Evolutionary conservation across 2,888 invertebrate genomes (phyloP).

Genomic region (Lymantria monacha): DNA sequence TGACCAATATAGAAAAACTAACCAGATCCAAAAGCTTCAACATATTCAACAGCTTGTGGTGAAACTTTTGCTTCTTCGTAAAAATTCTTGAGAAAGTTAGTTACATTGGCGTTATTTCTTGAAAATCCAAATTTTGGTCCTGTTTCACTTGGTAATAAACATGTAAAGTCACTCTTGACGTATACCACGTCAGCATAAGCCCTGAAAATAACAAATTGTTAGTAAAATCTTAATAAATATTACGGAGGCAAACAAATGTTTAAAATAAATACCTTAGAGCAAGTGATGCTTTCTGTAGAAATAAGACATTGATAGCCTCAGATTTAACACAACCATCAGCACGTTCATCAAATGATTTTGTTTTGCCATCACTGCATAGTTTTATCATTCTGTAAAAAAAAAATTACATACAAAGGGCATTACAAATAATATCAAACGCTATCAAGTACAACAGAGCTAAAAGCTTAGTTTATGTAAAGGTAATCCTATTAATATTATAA

Average conservation of each 20-base stretch:
- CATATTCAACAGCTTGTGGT: constrained; percentile 86
- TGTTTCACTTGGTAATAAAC: constrained; percentile 69
- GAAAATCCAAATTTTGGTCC: constrained; percentile 71
- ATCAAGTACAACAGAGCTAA: no score
- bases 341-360: constrained; percentile 92
- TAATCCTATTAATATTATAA: no score
- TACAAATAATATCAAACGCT: neutral
- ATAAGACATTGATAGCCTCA: constrained; percentile 86
- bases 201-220: constrained; percentile 39
- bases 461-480: no score
- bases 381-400: constrained; percentile 40
- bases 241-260: neutral
- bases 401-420: no score
- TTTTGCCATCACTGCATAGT: constrained; percentile 89
- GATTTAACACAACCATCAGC: constrained; percentile 89
- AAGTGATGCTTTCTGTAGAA: constrained; percentile 85
- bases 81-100: constrained; percentile 76
- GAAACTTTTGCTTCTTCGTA: constrained; percentile 84
- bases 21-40: constrained; percentile 93
- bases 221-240: neutral
- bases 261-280: constrained; percentile 67
- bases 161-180: constrained; percentile 78
- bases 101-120: constrained; percentile 74
- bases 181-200: constrained; percentile 86
- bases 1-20: constrained; percentile 3